Base-by-base conservation (phyloP, 2,888 invertebrate genomes). In the Vannuccia rotundouncinata region DNA sequence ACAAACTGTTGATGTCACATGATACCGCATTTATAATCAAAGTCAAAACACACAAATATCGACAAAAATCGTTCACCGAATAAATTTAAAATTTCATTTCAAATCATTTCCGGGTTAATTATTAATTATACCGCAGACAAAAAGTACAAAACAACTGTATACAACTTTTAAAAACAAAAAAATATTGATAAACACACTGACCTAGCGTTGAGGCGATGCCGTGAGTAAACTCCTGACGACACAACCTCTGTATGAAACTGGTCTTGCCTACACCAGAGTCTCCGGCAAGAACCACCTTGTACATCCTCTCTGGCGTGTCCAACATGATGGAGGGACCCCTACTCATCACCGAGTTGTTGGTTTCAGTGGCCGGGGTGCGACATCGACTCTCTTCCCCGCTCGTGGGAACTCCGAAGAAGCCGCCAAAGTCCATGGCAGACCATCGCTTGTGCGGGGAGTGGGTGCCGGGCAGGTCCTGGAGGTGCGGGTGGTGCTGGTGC, bases 301-400 rank as follows among this genome's bases (percentile, higher is more conserved):
- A 81, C 74, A 81, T 81, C 31, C 81, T 84, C 74, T 90, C 89
- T 0, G 90, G 89, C 17, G 22, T 25, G 5, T 13, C 10, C 10
- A 28, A 29, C 17, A 28, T 13, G 27, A 13, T 1, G 1, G 17
- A n/a, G 28, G 10, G 1, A 10, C 29, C 45, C n/a, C n/a, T n/a
- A 45, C 45, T 45, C 17, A 45, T 45, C 17, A 45, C 45, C 5
- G 45, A 45, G n/a, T n/a, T n/a, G n/a, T n/a, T 0, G 2, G 25
- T 27, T 2, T 1, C 75, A n/a, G 10, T 13, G 75, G 27, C 1
- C 5, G 10, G 1, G 25, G 1, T 0, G 5, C 75, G 1, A 10
- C 27, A 5, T n/a, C 27, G 5, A 5, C 10, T 5, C n/a, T 25
- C 30, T 22, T 13, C 17, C 5, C 22, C 74, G 27, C 30, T 5